Evolutionary conservation across 1,140 invertebrate species (phyloP), one percentile per base, ranked within the genome.

Genomic region (Halyomorpha halys): DNA sequence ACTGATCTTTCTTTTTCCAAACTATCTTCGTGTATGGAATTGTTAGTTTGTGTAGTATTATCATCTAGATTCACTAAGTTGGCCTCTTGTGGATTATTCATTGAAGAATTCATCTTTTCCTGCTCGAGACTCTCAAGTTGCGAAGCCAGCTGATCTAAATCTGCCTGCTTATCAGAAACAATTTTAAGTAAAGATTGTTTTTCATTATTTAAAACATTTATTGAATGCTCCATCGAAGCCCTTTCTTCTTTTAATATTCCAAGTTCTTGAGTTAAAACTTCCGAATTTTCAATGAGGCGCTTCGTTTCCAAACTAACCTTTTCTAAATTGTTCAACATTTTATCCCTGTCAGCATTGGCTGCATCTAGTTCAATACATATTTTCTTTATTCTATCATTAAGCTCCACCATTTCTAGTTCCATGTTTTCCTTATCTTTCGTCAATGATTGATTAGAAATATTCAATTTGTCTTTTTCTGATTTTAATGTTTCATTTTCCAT

Each of bases 341-440:
- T 63, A 64, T 68, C 64, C 13, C 54, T 34, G 18, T 67, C 66
- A 1, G 51, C 44, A 25, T 65, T 66, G 15, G 44, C n/a, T 18
- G 21, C 27, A 44, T 71, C 65, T 19, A 73, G 63, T 59, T 74
- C 71, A n/a, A 70, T 56, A 21, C 66, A 53, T 18, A 73, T 66
- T 19, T 67, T 25, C 45, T 63, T 62, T 30, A 49, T 59, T 60
- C 59, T 62, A 15, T 62, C 64, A 51, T 54, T 61, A 15, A 62
- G 49, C 18, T 56, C 25, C n/a, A 47, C 23, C 16, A 69, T 8
- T 64, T 69, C 64, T 34, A 15, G 15, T 61, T 60, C 51, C 18
- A 69, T 34, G 34, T 62, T 51, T n/a, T 65, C 66, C 39, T 62
- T 67, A 16, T 67, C 66, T 30, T 45, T 49, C 15, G n/a, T 14